Percentiles rank a stretch among this genome's conserved stretches.
phyloP scores from a whole-genome alignment of 2,888 invertebrate species.

The Dioctria rufipes region DNA sequence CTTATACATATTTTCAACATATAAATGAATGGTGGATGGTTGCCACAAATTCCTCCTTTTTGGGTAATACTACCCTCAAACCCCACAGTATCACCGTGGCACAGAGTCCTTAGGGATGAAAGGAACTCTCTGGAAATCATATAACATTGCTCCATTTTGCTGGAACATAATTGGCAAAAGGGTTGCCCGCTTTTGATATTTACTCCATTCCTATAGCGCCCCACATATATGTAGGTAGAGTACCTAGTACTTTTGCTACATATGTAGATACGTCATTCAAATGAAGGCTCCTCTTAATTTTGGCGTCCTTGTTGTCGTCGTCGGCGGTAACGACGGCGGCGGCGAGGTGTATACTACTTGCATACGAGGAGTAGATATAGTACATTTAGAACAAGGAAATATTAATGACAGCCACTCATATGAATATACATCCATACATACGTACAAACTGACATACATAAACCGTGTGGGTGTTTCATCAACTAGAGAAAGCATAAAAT shows the following conservation, averaged over 20 bases:
- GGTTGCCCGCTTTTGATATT: conserved; percentile 58
- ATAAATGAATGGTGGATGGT: conserved; percentile 46
- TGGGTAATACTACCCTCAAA: conserved; percentile 35
- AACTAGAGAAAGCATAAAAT: conserved; percentile 40
- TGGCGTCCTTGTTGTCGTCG: no score
- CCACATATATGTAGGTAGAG: no score
- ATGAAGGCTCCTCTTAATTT: conserved; percentile 39
- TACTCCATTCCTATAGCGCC: conserved; percentile 14
- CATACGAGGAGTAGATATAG: no score
- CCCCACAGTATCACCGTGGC: conserved; percentile 15
- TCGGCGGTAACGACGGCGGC: no score
- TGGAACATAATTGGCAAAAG: conserved; percentile 61
- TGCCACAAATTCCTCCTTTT: conserved; percentile 49
- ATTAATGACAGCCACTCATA: conserved; percentile 48
- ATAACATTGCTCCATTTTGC: conserved; percentile 61
- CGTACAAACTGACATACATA: no score
- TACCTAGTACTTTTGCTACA: no score
- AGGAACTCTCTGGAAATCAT: conserved; percentile 59
- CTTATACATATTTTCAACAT: conserved; percentile 20
- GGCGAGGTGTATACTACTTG: conserved; percentile 44
- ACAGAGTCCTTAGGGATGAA: conserved; percentile 59
- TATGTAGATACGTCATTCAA: conserved; percentile 44
- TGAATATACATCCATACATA: no score
- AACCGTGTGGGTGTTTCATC: conserved; percentile 36
- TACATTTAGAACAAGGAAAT: conserved; percentile 43